Evolutionary conservation across 1,140 invertebrate genomes (phyloP).

Genomic region (Ylistrum balloti): DNA sequence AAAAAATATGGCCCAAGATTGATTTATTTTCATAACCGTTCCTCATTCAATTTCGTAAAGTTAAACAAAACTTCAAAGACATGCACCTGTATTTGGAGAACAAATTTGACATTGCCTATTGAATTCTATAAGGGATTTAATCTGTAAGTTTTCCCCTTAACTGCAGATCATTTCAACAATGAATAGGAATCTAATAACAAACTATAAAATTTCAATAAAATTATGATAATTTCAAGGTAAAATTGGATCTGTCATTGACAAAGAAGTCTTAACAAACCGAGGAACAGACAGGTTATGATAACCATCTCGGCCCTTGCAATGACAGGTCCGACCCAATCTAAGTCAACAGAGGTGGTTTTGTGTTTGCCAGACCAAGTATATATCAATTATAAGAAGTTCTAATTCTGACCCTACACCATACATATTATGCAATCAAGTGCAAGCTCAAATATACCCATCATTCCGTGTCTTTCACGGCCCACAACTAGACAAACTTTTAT

Average conservation of each 20-base stretch:
- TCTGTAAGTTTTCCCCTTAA: constrained; percentile 7
- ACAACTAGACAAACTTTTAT: neutral
- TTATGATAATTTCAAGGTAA: constrained; percentile 34
- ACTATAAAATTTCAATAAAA: constrained; percentile 36
- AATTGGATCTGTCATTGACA: constrained; percentile 24
- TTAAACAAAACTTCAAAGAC: constrained; percentile 12
- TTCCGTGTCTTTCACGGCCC: neutral
- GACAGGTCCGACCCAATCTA: neutral
- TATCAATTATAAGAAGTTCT: neutral
- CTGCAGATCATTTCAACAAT: constrained; percentile 15
- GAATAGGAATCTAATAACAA: constrained; percentile 11
- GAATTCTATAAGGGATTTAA: neutral
- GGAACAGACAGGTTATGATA: neutral
- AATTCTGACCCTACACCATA: neutral
- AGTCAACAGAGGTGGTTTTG: neutral
- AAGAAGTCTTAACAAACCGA: neutral
- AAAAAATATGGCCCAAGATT: constrained; percentile 24
- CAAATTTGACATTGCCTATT: constrained; percentile 29
- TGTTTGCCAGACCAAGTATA: constrained; percentile 15
- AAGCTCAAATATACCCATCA: constrained; percentile 6
- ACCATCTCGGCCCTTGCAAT: neutral
- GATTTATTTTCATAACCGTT: constrained; percentile 20
- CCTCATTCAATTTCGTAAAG: constrained; percentile 19
- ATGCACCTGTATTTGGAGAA: constrained; percentile 33
- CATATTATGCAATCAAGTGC: constrained; percentile 27